phyloP scores from a whole-genome alignment of 2,888 invertebrate genomes.

The Coremacera marginata region DNA sequence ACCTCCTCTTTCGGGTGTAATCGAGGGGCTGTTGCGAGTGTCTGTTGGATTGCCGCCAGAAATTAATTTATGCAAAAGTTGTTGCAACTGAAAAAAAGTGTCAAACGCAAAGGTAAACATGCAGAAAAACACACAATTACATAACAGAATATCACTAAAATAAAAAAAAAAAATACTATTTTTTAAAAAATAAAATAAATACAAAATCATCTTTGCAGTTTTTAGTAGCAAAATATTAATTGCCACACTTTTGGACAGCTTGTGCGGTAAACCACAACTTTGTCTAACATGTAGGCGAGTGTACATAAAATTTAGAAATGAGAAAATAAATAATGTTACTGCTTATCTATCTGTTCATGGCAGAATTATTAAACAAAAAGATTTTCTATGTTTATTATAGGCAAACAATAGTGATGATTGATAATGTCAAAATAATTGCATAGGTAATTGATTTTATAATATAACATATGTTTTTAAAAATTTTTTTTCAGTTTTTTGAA shows the following conservation, averaged over 20 bases:
- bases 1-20: neutral
- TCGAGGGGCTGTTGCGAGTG: neutral
- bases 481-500: too few relatives aligned
- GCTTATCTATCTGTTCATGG: too few relatives aligned
- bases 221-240: too few relatives aligned
- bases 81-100: neutral
- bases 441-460: too few relatives aligned
- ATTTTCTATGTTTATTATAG: neutral
- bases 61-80: neutral
- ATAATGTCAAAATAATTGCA: too few relatives aligned
- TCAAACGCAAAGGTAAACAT: neutral
- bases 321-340: too few relatives aligned
- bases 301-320: too few relatives aligned
- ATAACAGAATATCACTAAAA: neutral
- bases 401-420: neutral
- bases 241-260: too few relatives aligned
- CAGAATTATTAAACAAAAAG: too few relatives aligned
- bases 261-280: too few relatives aligned
- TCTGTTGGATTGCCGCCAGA: neutral
- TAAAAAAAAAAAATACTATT: neutral
- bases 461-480: too few relatives aligned
- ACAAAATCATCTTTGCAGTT: neutral
- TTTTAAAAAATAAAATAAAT: neutral
- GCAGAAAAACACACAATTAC: neutral
- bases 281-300: too few relatives aligned